phyloP scores from a whole-genome alignment of 2,888 invertebrate species.

The Callyntrura guangdongensis region DNA sequence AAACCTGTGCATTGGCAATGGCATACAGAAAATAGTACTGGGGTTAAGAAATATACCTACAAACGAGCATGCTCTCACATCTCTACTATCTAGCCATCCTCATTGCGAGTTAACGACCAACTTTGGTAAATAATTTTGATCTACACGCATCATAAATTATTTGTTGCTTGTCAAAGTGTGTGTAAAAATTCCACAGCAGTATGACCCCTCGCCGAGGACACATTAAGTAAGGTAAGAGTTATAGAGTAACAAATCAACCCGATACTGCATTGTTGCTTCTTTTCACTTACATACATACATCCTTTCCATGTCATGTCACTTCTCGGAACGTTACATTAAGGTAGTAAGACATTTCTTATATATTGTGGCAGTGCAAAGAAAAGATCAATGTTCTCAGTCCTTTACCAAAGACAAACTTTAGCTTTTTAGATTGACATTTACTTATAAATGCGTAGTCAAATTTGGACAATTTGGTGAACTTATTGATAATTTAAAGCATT shows the following conservation, averaged over 20 bases:
- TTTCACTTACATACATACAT: conserved; percentile 17
- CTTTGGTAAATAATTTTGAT: conserved; percentile 75
- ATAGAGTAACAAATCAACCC: conserved; percentile 74
- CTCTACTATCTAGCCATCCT: neutral
- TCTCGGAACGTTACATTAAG: neutral
- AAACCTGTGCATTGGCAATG: neutral
- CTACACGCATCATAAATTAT: conserved; percentile 79
- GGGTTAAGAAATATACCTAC: neutral
- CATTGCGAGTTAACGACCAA: conserved; percentile 26
- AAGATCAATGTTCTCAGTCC: too few species aligned
- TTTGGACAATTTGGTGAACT: too few species aligned
- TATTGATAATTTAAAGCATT: too few species aligned
- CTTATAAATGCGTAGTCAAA: too few species aligned
- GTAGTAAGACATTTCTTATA: neutral
- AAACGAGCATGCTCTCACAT: neutral
- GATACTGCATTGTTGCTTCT: conserved; percentile 45
- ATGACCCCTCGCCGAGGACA: conserved; percentile 78
- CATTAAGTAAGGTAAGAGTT: conserved; percentile 75
- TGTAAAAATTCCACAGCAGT: conserved; percentile 75
- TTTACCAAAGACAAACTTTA: too few species aligned
- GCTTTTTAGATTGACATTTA: too few species aligned
- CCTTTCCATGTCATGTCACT: neutral
- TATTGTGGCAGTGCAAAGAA: too few species aligned
- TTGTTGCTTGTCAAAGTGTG: conserved; percentile 73
- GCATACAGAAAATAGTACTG: neutral